Evolutionary conservation across 2,797 vertebrate genomes (phyloP).

Genomic region (Sebastes steindachneri): DNA sequence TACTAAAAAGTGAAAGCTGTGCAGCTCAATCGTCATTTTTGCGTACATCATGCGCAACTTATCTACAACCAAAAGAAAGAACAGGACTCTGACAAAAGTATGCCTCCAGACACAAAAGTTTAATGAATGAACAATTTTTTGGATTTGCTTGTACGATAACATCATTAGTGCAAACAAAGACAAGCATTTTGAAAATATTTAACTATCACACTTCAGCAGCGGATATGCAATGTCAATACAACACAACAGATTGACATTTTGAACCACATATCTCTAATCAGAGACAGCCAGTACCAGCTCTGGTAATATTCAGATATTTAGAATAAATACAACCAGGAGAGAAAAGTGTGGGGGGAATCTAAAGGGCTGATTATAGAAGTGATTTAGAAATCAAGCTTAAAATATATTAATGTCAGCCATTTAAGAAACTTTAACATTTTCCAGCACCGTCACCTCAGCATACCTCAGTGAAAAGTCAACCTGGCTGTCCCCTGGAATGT

Average conservation of each 20-base stretch:
- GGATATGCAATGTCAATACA: slow-evolving; percentile 61
- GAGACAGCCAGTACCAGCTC: slow-evolving; percentile 45
- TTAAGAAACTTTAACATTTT: slow-evolving; percentile 20
- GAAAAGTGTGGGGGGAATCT: not conserved
- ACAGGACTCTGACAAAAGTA: not conserved
- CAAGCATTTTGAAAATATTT: slow-evolving; percentile 61
- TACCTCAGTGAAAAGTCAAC: not conserved
- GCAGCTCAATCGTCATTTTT: not conserved
- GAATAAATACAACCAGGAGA: slow-evolving; percentile 45
- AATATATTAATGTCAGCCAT: not conserved
- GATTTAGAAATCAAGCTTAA: slow-evolving; percentile 1
- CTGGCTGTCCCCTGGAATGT: slow-evolving; percentile 3
- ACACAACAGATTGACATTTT: slow-evolving; percentile 50
- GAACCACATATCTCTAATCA: slow-evolving; percentile 43
- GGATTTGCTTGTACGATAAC: slow-evolving; percentile 67
- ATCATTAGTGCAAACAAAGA: slow-evolving; percentile 77
- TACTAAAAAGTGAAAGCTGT: not conserved
- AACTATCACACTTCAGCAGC: slow-evolving; percentile 55
- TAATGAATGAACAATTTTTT: slow-evolving; percentile 73
- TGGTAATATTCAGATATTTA: slow-evolving; percentile 31
- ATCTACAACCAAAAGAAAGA: not conserved
- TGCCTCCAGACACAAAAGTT: slow-evolving; percentile 68
- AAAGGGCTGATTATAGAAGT: not conserved
- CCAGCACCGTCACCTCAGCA: not conserved
- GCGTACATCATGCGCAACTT: not conserved